Conservation (phyloP, 2,113 vertebrate genomes). For the Origma solitaria region DNA sequence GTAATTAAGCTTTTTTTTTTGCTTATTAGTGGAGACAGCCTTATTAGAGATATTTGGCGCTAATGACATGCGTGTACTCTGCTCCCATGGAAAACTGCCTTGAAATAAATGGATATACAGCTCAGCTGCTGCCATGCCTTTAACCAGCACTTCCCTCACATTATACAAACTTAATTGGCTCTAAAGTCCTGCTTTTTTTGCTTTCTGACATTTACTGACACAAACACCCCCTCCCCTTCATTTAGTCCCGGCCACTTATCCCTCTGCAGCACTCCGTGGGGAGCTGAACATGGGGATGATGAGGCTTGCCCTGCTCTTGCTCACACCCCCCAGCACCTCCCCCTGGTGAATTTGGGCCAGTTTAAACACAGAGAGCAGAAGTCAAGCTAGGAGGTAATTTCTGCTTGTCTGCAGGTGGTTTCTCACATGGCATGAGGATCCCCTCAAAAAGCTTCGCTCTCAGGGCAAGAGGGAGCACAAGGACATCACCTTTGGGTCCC, state of each 20-base stretch:
- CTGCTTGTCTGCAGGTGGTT: neutral
- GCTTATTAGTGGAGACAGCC: slow-evolving; percentile 48
- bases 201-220: neutral
- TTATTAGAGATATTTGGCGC: slow-evolving; percentile 52
- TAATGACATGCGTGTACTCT: slow-evolving; percentile 31
- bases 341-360: neutral
- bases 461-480: neutral
- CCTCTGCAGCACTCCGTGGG: neutral
- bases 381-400: rapidly evolving
- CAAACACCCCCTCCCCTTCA: neutral
- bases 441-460: neutral
- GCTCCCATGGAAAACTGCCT: slow-evolving; percentile 41
- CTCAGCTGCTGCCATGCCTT: slow-evolving; percentile 43
- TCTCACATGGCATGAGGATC: neutral
- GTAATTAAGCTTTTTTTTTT: slow-evolving; percentile 63
- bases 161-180: neutral
- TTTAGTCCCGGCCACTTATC: neutral
- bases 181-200: neutral
- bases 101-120: slow-evolving; percentile 43
- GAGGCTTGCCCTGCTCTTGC: neutral
- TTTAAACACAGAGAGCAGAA: neutral
- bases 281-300: too few relatives aligned
- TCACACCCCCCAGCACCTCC: neutral
- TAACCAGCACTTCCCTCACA: neutral
- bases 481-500: rapidly evolving